Evolutionary conservation across 2,888 invertebrate species (phyloP), one percentile per base, ranked within the genome.

Genomic region (Drosophila robusta): DNA sequence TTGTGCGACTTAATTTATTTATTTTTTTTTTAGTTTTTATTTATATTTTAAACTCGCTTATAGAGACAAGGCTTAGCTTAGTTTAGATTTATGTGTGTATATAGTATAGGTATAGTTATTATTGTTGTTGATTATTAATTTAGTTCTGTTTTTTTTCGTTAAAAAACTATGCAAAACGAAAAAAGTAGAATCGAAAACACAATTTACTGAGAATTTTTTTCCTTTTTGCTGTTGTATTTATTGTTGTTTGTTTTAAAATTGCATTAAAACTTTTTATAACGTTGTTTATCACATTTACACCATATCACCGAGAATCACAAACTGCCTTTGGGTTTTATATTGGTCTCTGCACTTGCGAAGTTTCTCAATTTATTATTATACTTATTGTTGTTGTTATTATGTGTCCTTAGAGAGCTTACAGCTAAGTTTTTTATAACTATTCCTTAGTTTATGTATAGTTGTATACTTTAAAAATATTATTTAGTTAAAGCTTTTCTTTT

Each of bases 241-340:
- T 55, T 58, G 7, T 63, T 44, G 24, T 63, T 50, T 16, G 29
- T 56, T 50, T 72, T 55, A 63, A 69, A 72, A 77, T 83, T 83
- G 51, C 65, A 69, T 84, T 83, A 78, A 89, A 89, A 84, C 62
- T 63, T 72, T 38, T 80, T 71, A 75, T 82, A 80, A 84, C 78
- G 45, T 74, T 84, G 66, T 89, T 85, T 86, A 86, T 86, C 85
- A 86, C 85, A 86, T 86, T 82, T 86, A 89, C 85, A 86, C 85
- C 87, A 82, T 86, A 86, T 86, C 85, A 86, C 85, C 85, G 85
- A 86, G 88, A 86, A 87, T 88, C 87, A 86, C 89, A 85, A 87
- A 80, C 83, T 85, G 74, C 77, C 80, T 44, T 78, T 77, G 56
- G 67, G 74, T 62, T 34, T 56, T 55, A 29, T 45, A 26, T 82